Base-by-base conservation (phyloP, 2,797 vertebrate genomes). In the Chiloscyllium punctatum region DNA sequence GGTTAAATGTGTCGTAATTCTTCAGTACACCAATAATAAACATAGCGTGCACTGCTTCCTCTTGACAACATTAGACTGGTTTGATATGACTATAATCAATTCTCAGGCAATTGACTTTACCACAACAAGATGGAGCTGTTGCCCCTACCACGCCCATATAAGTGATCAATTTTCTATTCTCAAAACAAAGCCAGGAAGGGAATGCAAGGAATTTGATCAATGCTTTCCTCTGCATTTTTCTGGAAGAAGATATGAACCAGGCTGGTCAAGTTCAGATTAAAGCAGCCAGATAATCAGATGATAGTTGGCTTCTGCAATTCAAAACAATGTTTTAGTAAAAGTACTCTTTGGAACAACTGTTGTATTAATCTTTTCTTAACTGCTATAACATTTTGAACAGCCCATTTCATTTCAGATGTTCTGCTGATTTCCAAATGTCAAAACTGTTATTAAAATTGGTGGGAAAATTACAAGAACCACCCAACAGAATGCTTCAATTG, bases 331-430 rank as follows among this genome's bases (percentile, higher is more conserved):
- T 23, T 42, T 48, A 53, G 27, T 77, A 8, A n/a, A 18, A 57
- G 42, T 48, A 21, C 57, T 74, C 77, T 95, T 53, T 72, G 37
- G 42, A 53, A 30, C 48, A 57, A 95, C 42, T 77, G 94, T 33
- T 27, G 71, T 30, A 95, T 77, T 95, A 77, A 95, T 77, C 94
- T 95, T 77, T 74, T 72, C 53, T 95, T 95, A 57, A 48, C 94
- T 95, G 94, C 48, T 74, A 13, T 77, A 95, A 95, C 74, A 53
- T 69, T n/a, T 42, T 92, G n/a, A 92, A 42, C 66, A 92, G n/a
- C 4, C 48, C 15, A 51, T 95, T 94, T 77, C 71, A 95, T 53
- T 51, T 95, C 42, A 33, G 71, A 95, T 77, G 30, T 77, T 77
- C 71, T 57, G 27, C 68, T n/a, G 48, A 72, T 77, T 95, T 95